Percentiles rank a stretch among this genome's conserved stretches.
These are phyloP conservation scores for Aegotheles bennettii DNA, from an alignment of 2,113 vertebrate species.

Conservation along the genomic window DNA sequence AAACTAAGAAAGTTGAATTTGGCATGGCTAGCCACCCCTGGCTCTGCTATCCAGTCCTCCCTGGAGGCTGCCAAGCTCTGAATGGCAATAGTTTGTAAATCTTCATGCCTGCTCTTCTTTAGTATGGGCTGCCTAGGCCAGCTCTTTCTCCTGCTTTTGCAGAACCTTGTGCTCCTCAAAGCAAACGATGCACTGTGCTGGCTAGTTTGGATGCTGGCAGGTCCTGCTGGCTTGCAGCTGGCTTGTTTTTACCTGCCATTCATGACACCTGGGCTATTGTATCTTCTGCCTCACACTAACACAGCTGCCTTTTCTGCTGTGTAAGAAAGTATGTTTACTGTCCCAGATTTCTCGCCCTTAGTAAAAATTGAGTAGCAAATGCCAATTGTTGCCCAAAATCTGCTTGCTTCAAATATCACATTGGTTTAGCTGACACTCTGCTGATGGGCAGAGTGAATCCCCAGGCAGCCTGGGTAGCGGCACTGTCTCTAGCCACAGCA, in stretches of 20 bases:
- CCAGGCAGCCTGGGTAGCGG: not conserved
- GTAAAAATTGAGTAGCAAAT: not conserved
- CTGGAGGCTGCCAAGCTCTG: not conserved
- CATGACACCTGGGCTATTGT: not conserved
- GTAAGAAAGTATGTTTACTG: not conserved
- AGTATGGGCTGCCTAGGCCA: not conserved
- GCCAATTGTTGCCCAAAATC: not conserved
- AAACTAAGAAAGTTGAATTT: not conserved
- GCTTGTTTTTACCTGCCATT: not conserved
- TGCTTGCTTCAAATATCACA: not conserved
- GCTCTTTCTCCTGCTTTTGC: not conserved
- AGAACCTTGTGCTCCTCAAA: not conserved
- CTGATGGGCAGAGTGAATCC: not conserved
- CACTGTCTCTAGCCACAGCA: not conserved
- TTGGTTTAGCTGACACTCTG: not conserved
- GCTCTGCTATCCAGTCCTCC: not conserved
- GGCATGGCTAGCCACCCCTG: not conserved
- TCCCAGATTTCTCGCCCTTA: not conserved
- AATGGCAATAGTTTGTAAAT: not conserved
- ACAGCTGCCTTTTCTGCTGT: not conserved
- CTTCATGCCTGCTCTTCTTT: not conserved
- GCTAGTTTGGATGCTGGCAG: not conserved
- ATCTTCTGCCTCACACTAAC: fast-evolving
- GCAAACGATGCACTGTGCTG: not conserved
- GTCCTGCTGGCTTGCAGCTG: not conserved